Evolutionary conservation across 2,888 invertebrate species (phyloP).

Genomic region (Lissonota sp.): DNA sequence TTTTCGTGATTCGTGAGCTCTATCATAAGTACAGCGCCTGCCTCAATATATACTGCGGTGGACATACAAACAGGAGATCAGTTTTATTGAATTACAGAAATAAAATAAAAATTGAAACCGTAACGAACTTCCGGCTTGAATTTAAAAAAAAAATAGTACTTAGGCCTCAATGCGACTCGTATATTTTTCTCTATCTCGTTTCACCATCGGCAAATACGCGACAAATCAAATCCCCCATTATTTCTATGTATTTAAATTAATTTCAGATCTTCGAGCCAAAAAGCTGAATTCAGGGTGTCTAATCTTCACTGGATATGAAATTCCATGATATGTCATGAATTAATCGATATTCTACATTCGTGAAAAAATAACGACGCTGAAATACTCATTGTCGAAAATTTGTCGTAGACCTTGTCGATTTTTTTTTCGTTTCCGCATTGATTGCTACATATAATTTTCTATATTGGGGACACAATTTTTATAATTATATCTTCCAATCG

Average conservation of each 20-base stretch:
- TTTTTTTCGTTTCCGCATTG: no score
- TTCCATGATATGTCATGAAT: no score
- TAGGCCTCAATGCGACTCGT: conserved; percentile 53
- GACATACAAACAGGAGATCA: conserved; percentile 1
- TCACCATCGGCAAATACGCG: background rate
- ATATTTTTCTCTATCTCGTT: conserved; percentile 12
- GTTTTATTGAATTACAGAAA: conserved; percentile 11
- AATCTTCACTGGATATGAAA: no score
- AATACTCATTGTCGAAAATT: no score
- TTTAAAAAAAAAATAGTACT: conserved; percentile 37
- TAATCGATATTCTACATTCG: no score
- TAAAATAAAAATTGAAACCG: background rate
- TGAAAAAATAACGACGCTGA: no score
- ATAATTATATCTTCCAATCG: no score
- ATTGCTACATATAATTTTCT: no score
- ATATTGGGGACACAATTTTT: no score
- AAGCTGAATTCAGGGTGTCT: conserved; percentile 4
- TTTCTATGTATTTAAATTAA: conserved; percentile 11
- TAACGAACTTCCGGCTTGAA: conserved; percentile 3
- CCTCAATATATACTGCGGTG: conserved; percentile 12
- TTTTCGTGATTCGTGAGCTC: conserved; percentile 35
- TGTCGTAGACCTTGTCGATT: no score
- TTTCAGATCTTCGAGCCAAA: conserved; percentile 17
- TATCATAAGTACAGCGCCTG: conserved; percentile 45
- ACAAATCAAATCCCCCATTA: conserved; percentile 5